Evolutionary conservation across 2,797 vertebrate species (phyloP), one percentile per base, ranked within the genome.

Genomic region (Melanotaenia pygmaea): DNA sequence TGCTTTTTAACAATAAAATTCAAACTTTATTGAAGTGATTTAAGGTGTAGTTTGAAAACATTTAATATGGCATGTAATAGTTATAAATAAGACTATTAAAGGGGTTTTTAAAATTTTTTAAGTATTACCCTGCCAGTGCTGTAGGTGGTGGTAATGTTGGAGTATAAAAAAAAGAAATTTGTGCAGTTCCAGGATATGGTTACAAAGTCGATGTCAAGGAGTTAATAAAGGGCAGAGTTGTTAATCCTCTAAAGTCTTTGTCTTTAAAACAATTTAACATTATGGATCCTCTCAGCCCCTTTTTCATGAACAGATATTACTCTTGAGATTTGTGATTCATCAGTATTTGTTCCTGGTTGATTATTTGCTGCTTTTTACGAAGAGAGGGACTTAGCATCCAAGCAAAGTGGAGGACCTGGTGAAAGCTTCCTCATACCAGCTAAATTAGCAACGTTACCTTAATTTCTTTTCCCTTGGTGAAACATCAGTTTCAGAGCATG

Each of bases 11-110:
- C 16, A 18, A 35, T 16, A 18, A 50, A 22, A 50, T 22, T n/a
- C 5, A 65, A 47, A 73, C 22, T 40, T 56, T 18, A 32, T 18
- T 71, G 9, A 70, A 61, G 59, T 40, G 70, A 71, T 66, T 59
- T 28, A 58, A 77, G 51, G 38, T 4, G 26, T 0, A 0, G 0
- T 40, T 64, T 47, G 12, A 64, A 45, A 58, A 61, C n/a, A 20
- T 43, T 10, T n/a, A 1, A 16, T 3, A 16, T 50, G 8, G n/a
- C 47, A 50, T 50, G 9, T 9, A 22, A 50, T 3, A 4, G 9
- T 50, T 50, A 22, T n/a, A 50, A 50, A 50, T 50, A 10, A 11
- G 10, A 10, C 8, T 22, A 10, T 22, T 22, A 10, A 50, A 50
- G 3, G 3, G 9, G 0, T 45, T 18, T 18, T 4, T 5, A 45